Percentiles rank a stretch among this genome's conserved stretches.
phyloP scores from a whole-genome alignment of 2,888 invertebrate species.

The Nomada fucata region DNA sequence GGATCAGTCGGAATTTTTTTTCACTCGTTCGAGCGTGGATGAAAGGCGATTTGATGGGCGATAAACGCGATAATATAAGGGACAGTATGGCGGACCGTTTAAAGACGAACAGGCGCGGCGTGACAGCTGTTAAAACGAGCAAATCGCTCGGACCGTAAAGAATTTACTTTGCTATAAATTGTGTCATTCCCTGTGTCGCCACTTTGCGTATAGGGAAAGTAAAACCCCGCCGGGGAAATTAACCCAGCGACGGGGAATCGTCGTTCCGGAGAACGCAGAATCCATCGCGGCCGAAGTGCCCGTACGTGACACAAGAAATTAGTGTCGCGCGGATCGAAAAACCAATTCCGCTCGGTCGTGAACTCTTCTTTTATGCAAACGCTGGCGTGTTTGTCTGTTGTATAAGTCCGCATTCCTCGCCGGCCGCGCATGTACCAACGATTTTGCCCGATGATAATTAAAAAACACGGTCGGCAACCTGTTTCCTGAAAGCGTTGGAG shows the following conservation, averaged over 20 bases:
- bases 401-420: constrained; percentile 35
- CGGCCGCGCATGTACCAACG: constrained; percentile 12
- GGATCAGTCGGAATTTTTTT: constrained; percentile 7
- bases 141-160: constrained; percentile 9
- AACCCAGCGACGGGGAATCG: constrained; percentile 33
- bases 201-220: background rate
- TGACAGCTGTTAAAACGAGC: constrained; percentile 41
- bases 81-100: constrained; percentile 29
- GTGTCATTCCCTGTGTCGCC: constrained; percentile 28
- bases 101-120: constrained; percentile 31
- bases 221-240: constrained; percentile 28
- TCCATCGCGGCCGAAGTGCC: constrained; percentile 3
- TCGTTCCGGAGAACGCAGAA: background rate
- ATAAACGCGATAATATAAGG: constrained; percentile 62
- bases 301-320: background rate
- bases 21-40: constrained; percentile 22
- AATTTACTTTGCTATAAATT: constrained; percentile 56
- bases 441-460: constrained; percentile 43
- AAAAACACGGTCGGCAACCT: constrained; percentile 40
- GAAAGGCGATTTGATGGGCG: constrained; percentile 60
- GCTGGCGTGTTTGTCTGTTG: constrained; percentile 1
- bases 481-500: constrained; percentile 54
- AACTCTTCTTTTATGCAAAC: constrained; percentile 30
- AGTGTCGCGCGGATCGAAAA: background rate
- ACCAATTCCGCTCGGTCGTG: background rate